Evolutionary conservation across 2,113 vertebrate species (phyloP), one percentile per base, ranked within the genome.

Genomic region (Oncorhynchus keta): DNA sequence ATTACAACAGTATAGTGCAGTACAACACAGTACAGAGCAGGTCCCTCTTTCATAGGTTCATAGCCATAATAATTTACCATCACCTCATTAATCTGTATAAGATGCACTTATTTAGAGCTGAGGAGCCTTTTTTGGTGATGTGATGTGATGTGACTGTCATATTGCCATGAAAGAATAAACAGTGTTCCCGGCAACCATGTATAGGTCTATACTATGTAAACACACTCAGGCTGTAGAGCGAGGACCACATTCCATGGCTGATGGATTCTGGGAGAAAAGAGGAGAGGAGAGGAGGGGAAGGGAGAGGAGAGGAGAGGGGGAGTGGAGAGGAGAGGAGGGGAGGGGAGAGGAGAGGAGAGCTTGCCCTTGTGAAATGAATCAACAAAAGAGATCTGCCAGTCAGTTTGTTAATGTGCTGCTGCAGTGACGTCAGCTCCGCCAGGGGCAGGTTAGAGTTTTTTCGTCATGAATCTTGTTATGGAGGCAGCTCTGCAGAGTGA

Each of bases 371-470:
- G 84, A 91, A 90, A 90, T 92, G 84, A 92, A 90, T 83, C 83
- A 84, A 74, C 81, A 89, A 87, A 92, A 90, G 89, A 89, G 85
- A 89, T 91, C 84, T 87, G 88, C 80, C 89, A 88, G 73, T 91
- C 86, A 88, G 79, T 84, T 83, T 88, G 79, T 76, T 86, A 86
- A 90, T 89, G 87, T 83, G 86, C 67, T 83, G 84, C 67, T 83
- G 85, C 28, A 71, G 4, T 76, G 81, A 9, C 45, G 26, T 65
- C 22, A 32, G 5, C 66, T 55, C 18, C 7, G 24, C 45, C 32
- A 30, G 16, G 14, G 4, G 9, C 39, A 45, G 39, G 39, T 45
- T 45, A 45, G 9, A 9, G 39, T 45, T 57, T 20, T 57, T 4
- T 20, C 55, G 1, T 57, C 14, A 45, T 45, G 39, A 45, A 45